phyloP scores from a whole-genome alignment of 2,888 invertebrate species.

The Gandaritis pyraliata region DNA sequence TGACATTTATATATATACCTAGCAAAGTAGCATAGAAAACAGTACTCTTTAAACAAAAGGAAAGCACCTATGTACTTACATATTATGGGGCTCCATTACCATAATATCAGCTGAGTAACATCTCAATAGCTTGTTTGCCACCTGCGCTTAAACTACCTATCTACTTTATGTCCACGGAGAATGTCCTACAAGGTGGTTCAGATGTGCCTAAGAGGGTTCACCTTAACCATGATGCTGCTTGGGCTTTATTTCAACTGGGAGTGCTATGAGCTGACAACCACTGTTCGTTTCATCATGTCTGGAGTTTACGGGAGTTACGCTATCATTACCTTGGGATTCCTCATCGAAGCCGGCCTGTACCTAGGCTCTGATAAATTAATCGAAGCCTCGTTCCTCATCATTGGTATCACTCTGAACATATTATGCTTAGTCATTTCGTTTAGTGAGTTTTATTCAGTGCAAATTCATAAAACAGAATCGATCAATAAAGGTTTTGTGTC shows the following conservation, averaged over 20 bases:
- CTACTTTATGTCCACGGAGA: neutral
- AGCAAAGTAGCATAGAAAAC: too few species aligned
- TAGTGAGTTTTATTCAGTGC: conserved; percentile 44
- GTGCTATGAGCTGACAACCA: conserved; percentile 41
- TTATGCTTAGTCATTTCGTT: conserved; percentile 49
- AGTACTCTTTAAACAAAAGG: too few species aligned
- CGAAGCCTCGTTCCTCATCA: conserved; percentile 47
- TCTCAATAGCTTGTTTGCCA: too few species aligned
- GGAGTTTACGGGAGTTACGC: conserved; percentile 60
- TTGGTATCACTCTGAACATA: conserved; percentile 49
- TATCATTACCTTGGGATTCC: conserved; percentile 56
- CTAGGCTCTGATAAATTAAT: conserved; percentile 47
- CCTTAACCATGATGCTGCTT: conserved; percentile 51
- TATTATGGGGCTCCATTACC: too few species aligned
- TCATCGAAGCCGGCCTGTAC: conserved; percentile 58
- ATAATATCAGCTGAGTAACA: too few species aligned
- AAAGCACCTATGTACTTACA: too few species aligned
- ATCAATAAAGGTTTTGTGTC: conserved; percentile 57
- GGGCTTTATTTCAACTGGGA: conserved; percentile 59
- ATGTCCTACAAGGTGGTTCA: conserved; percentile 56
- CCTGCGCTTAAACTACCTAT: too few species aligned
- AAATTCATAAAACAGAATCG: conserved; percentile 35
- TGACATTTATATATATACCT: too few species aligned
- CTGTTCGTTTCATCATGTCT: conserved; percentile 53
- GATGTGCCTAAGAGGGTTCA: conserved; percentile 57